phyloP scores from a whole-genome alignment of 2,797 vertebrate species.

The Myotis myotis region DNA sequence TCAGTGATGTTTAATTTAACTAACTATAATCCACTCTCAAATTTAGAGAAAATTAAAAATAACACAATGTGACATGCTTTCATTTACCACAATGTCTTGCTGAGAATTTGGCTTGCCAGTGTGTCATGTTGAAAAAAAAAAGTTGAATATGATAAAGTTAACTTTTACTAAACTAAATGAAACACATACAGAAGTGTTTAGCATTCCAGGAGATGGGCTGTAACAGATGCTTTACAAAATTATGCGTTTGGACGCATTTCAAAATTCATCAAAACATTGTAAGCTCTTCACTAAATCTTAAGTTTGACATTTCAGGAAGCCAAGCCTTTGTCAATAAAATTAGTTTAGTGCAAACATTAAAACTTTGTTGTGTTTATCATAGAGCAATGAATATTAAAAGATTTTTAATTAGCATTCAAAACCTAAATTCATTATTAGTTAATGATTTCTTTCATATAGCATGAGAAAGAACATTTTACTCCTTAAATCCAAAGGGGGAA shows the following conservation, averaged over 20 bases:
- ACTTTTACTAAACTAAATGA: conserved; percentile 33
- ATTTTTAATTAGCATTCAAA: conserved; percentile 77
- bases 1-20: conserved; percentile 25
- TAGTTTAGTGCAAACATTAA: conserved; percentile 66
- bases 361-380: conserved; percentile 57
- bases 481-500: conserved; percentile 47
- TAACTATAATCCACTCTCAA: not conserved
- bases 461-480: not conserved
- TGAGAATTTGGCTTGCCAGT: not conserved
- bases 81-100: not conserved
- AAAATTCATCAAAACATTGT: conserved; percentile 77
- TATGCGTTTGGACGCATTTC: conserved; percentile 77
- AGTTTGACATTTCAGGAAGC: conserved; percentile 72
- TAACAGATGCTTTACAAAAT: conserved; percentile 82
- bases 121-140: not conserved
- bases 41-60: conserved; percentile 36
- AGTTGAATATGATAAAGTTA: conserved; percentile 54
- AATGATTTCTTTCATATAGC: conserved; percentile 68
- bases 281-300: conserved; percentile 76
- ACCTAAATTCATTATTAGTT: conserved; percentile 68
- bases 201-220: conserved; percentile 58
- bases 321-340: conserved; percentile 81
- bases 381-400: conserved; percentile 63
- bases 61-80: conserved; percentile 21
- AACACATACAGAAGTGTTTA: conserved; percentile 69